These are phyloP conservation scores for Passerina amoena DNA, from an alignment of 2,113 vertebrate species.

Conservation along the genomic window DNA sequence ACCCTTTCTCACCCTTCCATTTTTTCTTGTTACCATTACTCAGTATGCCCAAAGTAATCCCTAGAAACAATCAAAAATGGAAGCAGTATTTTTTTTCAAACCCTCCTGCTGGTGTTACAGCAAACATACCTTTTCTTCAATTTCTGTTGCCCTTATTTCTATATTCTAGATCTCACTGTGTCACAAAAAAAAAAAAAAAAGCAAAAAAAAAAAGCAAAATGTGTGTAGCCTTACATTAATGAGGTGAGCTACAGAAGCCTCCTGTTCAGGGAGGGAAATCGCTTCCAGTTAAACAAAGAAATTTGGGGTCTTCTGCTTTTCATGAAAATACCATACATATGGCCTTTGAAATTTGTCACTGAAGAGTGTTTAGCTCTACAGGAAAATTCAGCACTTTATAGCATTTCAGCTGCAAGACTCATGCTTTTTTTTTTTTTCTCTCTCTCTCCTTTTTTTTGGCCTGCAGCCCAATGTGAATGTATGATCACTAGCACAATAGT, in stretches of 20 bases:
- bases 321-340: constrained; percentile 77
- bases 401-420: constrained; percentile 72
- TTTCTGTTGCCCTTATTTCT: neutral
- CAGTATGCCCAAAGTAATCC: neutral
- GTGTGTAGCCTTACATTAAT: constrained; percentile 45
- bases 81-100: neutral
- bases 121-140: neutral
- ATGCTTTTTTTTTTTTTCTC: neutral
- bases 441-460: constrained; percentile 61
- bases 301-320: constrained; percentile 76
- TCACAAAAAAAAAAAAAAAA: neutral
- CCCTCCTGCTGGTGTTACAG: neutral
- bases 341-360: constrained; percentile 82
- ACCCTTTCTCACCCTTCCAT: neutral
- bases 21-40: neutral
- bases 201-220: neutral
- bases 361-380: constrained; percentile 79
- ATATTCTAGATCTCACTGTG: neutral
- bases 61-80: constrained; percentile 26
- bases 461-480: constrained; percentile 80
- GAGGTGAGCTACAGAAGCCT: constrained; percentile 54
- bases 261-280: constrained; percentile 51
- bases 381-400: constrained; percentile 79
- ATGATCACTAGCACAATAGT: constrained; percentile 82
- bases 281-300: constrained; percentile 80